Conservation (phyloP, 2,113 vertebrate genomes). For the Maccullochella peelii region DNA sequence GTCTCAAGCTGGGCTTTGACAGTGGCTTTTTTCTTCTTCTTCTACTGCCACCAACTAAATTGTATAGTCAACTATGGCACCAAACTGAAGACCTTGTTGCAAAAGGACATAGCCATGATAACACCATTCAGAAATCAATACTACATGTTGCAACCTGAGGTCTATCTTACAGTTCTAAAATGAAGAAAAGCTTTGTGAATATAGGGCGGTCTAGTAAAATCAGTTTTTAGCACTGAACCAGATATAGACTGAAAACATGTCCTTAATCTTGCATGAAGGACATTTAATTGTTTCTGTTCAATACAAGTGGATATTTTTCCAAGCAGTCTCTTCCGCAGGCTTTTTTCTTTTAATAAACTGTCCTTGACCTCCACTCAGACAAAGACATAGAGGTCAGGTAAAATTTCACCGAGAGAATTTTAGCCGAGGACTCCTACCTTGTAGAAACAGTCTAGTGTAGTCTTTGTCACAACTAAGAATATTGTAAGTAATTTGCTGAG, state of each 20-base stretch:
- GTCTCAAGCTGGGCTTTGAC: conserved; percentile 13
- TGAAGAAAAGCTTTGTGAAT: neutral
- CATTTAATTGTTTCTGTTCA: conserved; percentile 12
- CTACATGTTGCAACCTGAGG: neutral
- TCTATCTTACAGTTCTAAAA: neutral
- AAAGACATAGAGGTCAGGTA: neutral
- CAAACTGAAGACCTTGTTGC: neutral
- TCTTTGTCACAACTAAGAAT: neutral
- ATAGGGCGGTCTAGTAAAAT: neutral
- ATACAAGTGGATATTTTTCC: neutral
- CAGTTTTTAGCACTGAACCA: neutral
- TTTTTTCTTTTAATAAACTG: neutral
- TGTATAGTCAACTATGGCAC: neutral
- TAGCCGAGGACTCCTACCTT: neutral
- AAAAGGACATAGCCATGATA: neutral
- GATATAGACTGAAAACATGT: neutral
- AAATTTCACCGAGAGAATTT: neutral
- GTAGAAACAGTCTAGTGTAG: neutral
- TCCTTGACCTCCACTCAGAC: neutral
- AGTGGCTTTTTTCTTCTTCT: neutral
- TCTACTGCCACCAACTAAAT: neutral
- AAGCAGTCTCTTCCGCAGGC: neutral
- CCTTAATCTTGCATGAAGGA: neutral
- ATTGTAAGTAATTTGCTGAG: neutral
- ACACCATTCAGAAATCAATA: neutral